phyloP scores from a whole-genome alignment of 2,797 vertebrate genomes.

The Gymnothorax javanicus region DNA sequence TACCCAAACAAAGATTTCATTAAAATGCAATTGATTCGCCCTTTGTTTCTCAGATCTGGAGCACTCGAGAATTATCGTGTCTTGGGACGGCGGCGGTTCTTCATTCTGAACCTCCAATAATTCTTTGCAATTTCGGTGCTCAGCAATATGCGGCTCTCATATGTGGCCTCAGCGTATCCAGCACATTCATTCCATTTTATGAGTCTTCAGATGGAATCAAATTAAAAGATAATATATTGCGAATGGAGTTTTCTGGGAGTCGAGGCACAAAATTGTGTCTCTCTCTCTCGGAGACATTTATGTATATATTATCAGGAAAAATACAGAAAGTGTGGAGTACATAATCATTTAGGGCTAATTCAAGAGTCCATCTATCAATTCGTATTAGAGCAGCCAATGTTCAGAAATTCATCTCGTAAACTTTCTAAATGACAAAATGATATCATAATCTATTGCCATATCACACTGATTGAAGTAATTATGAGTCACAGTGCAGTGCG shows the following conservation, averaged over 20 bases:
- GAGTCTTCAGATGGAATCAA: neutral
- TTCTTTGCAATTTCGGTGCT: neutral
- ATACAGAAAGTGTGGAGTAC: neutral
- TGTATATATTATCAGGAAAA: neutral
- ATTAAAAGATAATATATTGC: neutral
- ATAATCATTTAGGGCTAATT: neutral
- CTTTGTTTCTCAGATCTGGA: conserved; percentile 6
- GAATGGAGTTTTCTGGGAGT: neutral
- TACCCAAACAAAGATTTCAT: conserved; percentile 23
- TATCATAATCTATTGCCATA: neutral
- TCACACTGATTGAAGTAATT: neutral
- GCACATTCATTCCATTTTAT: neutral
- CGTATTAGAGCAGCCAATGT: neutral
- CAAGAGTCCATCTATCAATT: neutral
- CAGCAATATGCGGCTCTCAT: conserved; percentile 1
- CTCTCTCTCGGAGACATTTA: neutral
- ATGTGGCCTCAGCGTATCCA: conserved; percentile 6
- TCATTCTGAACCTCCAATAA: conserved; percentile 16
- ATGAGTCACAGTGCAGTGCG: neutral
- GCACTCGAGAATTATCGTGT: conserved; percentile 12
- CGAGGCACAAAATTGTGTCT: neutral
- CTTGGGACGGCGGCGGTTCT: neutral
- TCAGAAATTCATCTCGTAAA: neutral
- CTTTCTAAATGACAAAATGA: neutral
- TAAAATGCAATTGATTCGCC: conserved; percentile 23